phyloP scores from a whole-genome alignment of 2,797 vertebrate genomes.

The Lemur catta region DNA sequence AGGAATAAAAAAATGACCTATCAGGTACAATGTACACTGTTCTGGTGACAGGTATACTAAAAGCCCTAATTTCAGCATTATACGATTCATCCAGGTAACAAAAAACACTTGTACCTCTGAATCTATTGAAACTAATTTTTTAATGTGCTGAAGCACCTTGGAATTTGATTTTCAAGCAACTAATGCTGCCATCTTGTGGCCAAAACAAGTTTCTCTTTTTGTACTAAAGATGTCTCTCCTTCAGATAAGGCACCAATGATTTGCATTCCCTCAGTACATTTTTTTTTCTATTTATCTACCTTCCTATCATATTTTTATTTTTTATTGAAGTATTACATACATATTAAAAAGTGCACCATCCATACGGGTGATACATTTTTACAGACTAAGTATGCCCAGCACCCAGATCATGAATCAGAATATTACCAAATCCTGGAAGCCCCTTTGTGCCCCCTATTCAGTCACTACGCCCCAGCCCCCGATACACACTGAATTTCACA shows the following conservation, averaged over 20 bases:
- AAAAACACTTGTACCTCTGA: too few relatives aligned
- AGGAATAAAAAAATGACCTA: too few relatives aligned
- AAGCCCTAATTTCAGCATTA: too few relatives aligned
- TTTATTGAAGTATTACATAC: background rate
- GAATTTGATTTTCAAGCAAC: conserved; percentile 38
- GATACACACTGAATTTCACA: background rate
- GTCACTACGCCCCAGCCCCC: background rate
- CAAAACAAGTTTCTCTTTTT: background rate
- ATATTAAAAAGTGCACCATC: background rate
- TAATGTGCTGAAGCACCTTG: background rate
- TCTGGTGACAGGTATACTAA: too few relatives aligned
- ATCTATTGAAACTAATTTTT: too few relatives aligned
- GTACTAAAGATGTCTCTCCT: background rate
- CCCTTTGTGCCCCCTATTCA: background rate
- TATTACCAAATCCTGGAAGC: background rate
- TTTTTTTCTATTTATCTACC: background rate
- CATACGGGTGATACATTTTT: background rate
- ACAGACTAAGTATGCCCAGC: background rate
- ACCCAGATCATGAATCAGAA: conserved; percentile 10
- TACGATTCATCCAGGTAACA: too few relatives aligned
- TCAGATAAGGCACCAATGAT: background rate
- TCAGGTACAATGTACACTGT: too few relatives aligned
- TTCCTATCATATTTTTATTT: background rate
- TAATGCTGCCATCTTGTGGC: conserved; percentile 70
- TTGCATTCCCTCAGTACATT: background rate